Evolutionary conservation across 2,888 invertebrate genomes (phyloP), one percentile per base, ranked within the genome.

Genomic region (Synanthedon andrenaeformis): DNA sequence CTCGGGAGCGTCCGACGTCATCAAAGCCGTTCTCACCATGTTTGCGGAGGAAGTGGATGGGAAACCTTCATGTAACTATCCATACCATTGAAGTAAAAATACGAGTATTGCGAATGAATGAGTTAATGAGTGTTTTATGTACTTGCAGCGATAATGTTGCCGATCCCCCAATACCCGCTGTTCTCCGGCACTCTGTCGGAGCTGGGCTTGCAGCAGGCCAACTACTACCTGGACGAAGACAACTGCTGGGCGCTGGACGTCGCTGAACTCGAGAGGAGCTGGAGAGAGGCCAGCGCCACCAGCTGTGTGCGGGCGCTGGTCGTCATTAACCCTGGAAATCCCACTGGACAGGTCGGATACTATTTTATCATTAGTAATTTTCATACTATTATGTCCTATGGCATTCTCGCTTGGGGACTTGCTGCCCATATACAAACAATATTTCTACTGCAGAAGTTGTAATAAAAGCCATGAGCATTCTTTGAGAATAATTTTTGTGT

Each of bases 291-390:
- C 0, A 89, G 89, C 60, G 83, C 88, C 56, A 67, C 67, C 0
- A 91, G 91, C 72, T 85, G 89, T 56, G 96, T 96, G 1, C 89
- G 96, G 53, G 97, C 93, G 0, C 87, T 99, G 51, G 96, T 96
- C 13, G 91, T 99, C 51, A 99, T 99, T 65, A 99, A 99, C 83
- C 99, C 99, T 0, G 99, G 99, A 54, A 99, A 99, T 82, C 99
- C 99, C 10, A 99, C 99, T 17, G 98, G 97, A n/a, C 93, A 93
- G 80, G 82, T 78, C 51, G 45, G 55, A 52, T 45, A n/a, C 6
- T 45, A 13, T 45, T 45, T 45, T 45, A 10, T 35, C 3, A 35
- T 35, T 35, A 35, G 35, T 35, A 35, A 35, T 35, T 35, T 53
- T 52, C 23, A 23, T 23, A 5, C 23, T 23, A 23, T 23, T 8